A percentile compares a stretch with the other conserved stretches of the same genome.
Conservation (phyloP, 1,140 invertebrate species). For the Papilio aristodemus region DNA sequence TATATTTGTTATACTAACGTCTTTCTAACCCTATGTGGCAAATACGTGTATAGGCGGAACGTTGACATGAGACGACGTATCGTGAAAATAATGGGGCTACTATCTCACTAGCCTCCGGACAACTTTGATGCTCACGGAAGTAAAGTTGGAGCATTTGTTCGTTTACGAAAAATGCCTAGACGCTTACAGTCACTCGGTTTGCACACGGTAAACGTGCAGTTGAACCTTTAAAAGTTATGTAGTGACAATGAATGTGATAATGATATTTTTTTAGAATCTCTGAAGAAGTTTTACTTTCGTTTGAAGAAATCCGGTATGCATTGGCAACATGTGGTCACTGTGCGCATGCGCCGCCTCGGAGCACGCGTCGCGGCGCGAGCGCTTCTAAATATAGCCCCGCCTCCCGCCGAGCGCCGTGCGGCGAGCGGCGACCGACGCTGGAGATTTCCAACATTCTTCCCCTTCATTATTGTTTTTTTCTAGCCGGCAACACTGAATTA, state of each 20-base stretch:
- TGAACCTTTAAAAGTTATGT: no score
- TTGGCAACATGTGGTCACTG: conserved; percentile 50
- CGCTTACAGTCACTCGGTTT: not conserved
- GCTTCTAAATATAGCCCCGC: conserved; percentile 67
- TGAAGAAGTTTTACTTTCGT: conserved; percentile 30
- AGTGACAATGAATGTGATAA: no score
- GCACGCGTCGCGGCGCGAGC: conserved; percentile 65
- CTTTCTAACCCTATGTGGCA: no score
- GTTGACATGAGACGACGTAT: no score
- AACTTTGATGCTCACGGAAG: not conserved
- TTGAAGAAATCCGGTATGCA: conserved; percentile 38
- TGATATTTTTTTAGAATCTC: not conserved
- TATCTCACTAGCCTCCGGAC: not conserved
- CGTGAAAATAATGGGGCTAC: no score
- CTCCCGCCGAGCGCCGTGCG: conserved; percentile 59
- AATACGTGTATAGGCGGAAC: no score
- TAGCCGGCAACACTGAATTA: conserved; percentile 36
- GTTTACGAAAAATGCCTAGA: not conserved
- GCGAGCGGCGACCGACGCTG: conserved; percentile 54
- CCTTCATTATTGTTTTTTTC: conserved; percentile 63
- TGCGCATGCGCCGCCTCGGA: conserved; percentile 46
- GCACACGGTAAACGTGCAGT: no score
- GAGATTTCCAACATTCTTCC: conserved; percentile 72
- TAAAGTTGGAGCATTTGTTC: not conserved
- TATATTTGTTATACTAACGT: no score